Conservation (phyloP, 2,113 vertebrate genomes). For the Sarotherodon lohbergeri region DNA sequence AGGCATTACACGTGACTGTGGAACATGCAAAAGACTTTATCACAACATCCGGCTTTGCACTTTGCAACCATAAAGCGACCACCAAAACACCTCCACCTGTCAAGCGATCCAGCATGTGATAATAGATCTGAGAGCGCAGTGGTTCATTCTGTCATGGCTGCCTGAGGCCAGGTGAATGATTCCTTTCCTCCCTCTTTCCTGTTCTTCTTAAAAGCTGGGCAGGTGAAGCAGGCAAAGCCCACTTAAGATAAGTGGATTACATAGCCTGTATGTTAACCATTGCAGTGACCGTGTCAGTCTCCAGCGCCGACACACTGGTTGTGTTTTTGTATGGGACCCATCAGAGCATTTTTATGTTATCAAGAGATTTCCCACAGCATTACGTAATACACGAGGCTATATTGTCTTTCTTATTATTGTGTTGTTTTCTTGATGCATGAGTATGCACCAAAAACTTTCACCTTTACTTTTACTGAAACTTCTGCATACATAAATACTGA, state of each 20-base stretch:
- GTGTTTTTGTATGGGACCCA: background rate
- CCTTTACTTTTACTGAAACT: background rate
- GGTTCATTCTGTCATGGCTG: constrained; percentile 47
- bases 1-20: background rate
- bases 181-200: constrained; percentile 47
- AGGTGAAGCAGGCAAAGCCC: constrained; percentile 57
- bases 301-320: background rate
- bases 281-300: constrained; percentile 44
- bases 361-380: background rate
- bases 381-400: background rate
- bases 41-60: constrained; percentile 56
- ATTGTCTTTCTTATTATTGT: background rate
- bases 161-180: constrained; percentile 50
- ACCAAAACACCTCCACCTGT: constrained; percentile 50
- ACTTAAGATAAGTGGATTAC: constrained; percentile 69
- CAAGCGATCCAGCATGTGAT: constrained; percentile 44
- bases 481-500: background rate
- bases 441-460: background rate
- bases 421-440: background rate
- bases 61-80: constrained; percentile 35
- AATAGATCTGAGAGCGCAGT: constrained; percentile 24
- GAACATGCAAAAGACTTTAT: background rate
- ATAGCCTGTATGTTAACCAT: constrained; percentile 38
- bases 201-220: constrained; percentile 44
- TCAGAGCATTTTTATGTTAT: background rate